Evolutionary conservation across 2,888 invertebrate species (phyloP).

Genomic region (Platyscelio sp.): DNA sequence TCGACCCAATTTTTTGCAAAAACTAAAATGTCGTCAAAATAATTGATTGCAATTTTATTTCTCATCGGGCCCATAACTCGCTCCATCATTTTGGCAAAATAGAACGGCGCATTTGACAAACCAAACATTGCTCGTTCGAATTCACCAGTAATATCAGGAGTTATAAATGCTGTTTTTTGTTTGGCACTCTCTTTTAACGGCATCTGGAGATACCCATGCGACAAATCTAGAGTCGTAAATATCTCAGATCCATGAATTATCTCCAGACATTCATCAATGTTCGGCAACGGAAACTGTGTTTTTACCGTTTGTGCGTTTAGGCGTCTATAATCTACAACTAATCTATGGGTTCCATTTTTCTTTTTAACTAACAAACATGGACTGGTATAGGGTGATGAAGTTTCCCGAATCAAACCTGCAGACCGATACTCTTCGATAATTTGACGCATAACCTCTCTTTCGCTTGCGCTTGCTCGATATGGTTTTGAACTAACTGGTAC

Average conservation of each 20-base stretch:
- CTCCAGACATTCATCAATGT: slow-evolving; percentile 8
- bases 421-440: not conserved
- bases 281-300: slow-evolving; percentile 8
- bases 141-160: slow-evolving; percentile 75
- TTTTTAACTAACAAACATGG: not conserved
- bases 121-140: slow-evolving; percentile 78
- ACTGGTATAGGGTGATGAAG: not conserved
- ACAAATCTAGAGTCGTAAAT: not conserved
- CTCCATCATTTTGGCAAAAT: slow-evolving; percentile 77
- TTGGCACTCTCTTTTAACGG: not conserved
- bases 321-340: slow-evolving; percentile 19
- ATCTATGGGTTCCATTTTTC: not conserved
- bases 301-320: not conserved
- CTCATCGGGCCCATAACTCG: slow-evolving; percentile 65
- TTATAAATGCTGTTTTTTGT: slow-evolving; percentile 14
- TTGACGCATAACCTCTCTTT: slow-evolving; percentile 6
- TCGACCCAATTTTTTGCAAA: slow-evolving; percentile 72
- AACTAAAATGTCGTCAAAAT: slow-evolving; percentile 78
- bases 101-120: slow-evolving; percentile 76
- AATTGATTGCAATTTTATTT: slow-evolving; percentile 70
- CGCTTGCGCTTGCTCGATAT: not conserved
- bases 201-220: slow-evolving; percentile 14
- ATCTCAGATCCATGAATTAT: not conserved
- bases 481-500: not conserved
- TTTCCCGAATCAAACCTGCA: slow-evolving; percentile 6